Conservation (phyloP, 1,140 invertebrate genomes). For the Sitodiplosis mosellana region DNA sequence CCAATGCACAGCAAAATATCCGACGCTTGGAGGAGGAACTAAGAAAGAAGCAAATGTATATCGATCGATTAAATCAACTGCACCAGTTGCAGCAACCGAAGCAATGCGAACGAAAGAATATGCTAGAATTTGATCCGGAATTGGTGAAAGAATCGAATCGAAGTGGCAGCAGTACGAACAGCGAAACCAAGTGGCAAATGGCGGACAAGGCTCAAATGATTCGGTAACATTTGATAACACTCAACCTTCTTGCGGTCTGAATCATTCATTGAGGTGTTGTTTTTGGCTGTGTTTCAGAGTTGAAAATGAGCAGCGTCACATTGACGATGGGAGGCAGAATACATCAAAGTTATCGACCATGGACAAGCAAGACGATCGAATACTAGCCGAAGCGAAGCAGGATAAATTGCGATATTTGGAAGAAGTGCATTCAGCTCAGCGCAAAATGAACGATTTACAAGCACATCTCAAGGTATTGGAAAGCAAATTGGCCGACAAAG, state of each 20-base stretch:
- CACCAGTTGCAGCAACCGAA: slow-evolving; percentile 71
- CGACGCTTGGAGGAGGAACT: slow-evolving; percentile 78
- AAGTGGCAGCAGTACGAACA: background rate
- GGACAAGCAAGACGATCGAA: slow-evolving; percentile 49
- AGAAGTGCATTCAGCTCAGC: slow-evolving; percentile 67
- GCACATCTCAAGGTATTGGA: slow-evolving; percentile 18
- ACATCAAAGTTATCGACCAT: slow-evolving; percentile 21
- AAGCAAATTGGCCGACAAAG: slow-evolving; percentile 5
- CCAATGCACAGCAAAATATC: slow-evolving; percentile 77
- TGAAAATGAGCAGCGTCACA: slow-evolving; percentile 70
- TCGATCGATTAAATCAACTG: slow-evolving; percentile 64
- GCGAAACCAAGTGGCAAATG: slow-evolving; percentile 4
- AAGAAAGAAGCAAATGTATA: slow-evolving; percentile 43
- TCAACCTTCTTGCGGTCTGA: no score
- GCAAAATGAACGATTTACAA: slow-evolving; percentile 67
- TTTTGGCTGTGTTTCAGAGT: slow-evolving; percentile 6
- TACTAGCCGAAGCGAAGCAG: slow-evolving; percentile 66
- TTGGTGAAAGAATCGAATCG: slow-evolving; percentile 4
- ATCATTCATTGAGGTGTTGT: background rate
- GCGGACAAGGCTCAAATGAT: slow-evolving; percentile 4
- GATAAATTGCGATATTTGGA: slow-evolving; percentile 77
- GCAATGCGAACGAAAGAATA: slow-evolving; percentile 47
- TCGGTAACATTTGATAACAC: no score
- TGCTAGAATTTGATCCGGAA: slow-evolving; percentile 10
- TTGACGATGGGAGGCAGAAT: slow-evolving; percentile 69